Evolutionary conservation across 2,113 vertebrate genomes (phyloP).

Genomic region (Delphinus delphis): DNA sequence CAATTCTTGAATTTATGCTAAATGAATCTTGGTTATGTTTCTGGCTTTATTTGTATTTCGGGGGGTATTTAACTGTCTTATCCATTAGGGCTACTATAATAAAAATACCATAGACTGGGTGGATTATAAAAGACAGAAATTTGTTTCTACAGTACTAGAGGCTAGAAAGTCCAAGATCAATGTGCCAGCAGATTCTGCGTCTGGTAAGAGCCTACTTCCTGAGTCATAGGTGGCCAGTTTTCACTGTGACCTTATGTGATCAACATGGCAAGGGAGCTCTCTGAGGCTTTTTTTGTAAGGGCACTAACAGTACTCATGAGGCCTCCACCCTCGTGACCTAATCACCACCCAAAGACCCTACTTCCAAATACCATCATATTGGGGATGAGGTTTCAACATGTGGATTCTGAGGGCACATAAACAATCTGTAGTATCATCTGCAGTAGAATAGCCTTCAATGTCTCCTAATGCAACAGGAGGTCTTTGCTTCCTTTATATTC

Average conservation of each 20-base stretch:
- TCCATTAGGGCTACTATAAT: neutral
- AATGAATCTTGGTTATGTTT: neutral
- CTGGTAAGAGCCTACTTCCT: neutral
- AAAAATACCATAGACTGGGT: neutral
- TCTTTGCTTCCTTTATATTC: neutral
- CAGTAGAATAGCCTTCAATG: neutral
- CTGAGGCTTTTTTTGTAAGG: neutral
- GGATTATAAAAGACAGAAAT: neutral
- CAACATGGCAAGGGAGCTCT: neutral
- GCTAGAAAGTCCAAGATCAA: neutral
- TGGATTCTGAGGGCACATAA: neutral
- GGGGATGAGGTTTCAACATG: neutral
- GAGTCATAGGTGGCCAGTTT: neutral
- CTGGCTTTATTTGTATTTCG: neutral
- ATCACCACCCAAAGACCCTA: neutral
- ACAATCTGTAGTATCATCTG: neutral
- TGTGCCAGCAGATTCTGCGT: neutral
- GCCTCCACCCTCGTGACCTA: neutral
- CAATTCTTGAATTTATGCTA: neutral
- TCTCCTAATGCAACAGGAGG: neutral
- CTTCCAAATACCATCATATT: neutral
- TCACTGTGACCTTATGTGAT: neutral
- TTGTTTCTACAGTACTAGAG: neutral
- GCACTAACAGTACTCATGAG: neutral
- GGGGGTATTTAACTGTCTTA: neutral